Base-by-base conservation (phyloP, 2,888 invertebrate genomes). In the Emmelina monodactyla region DNA sequence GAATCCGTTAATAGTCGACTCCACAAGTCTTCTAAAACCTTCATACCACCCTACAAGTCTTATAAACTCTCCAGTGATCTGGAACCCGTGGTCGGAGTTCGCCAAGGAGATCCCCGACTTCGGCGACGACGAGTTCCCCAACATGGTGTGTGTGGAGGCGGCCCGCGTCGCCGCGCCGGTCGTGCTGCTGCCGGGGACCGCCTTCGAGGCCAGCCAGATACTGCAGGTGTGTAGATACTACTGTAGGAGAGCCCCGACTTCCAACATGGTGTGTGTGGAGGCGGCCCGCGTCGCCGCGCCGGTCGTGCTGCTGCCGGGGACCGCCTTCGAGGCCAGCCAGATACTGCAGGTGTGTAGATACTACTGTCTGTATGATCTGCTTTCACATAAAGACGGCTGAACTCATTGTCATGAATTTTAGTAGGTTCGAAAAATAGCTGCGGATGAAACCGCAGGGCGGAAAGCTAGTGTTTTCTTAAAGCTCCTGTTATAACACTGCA, bases 81-180 rank as follows among this genome's bases (percentile, higher is more conserved):
- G 97, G 97, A 97, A 97, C 82, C 97, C 97, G 0, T 97, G 97
- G 97, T 81, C 88, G 45, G 94, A 95, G 54, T 91, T 91, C 66
- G 95, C 96, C 15, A 89, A 92, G 53, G 93, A 93, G 63, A 92
- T 96, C 79, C 84, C 88, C 2, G 97, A 97, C 75, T 94, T 97
- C 66, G 96, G 94, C n/a, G 94, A 96, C 70, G 94, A 95, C 58
- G 96, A 97, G 72, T 97, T 93, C 73, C 93, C 92, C 7, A 93
- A 92, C 67, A 96, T 97, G 96, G 85, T 97, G 49, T 97, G 97
- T 70, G 93, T 97, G 42, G 97, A 97, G 76, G 90, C 94, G 40
- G 96, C 95, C 15, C 90, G 92, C 55, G 94, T 96, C 14, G 90
- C 91, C 46, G 86, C 89, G 55, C 94, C 94, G 39, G 90, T 94